These are phyloP conservation scores for Artibeus jamaicensis DNA, from an alignment of 2,797 vertebrate species.

Conservation along the genomic window DNA sequence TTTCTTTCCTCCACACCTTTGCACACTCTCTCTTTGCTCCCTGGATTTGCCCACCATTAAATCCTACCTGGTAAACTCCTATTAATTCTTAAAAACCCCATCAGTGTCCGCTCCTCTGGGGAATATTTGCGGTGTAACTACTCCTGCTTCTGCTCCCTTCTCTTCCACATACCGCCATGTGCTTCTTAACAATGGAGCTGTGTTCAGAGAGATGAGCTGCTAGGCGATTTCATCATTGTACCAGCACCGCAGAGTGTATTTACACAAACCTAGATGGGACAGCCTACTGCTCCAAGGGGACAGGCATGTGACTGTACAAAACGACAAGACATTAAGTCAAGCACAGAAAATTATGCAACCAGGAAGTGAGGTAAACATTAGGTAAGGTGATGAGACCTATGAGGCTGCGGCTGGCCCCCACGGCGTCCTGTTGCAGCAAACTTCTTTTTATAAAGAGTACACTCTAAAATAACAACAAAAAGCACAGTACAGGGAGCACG, in stretches of 20 bases:
- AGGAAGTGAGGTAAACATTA: neutral
- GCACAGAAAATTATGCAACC: neutral
- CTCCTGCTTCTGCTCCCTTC: neutral
- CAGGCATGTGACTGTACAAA: neutral
- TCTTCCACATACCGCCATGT: too few species aligned
- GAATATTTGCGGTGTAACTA: neutral
- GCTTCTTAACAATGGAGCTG: neutral
- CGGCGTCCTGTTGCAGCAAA: neutral
- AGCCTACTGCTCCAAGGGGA: neutral
- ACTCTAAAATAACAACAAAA: neutral
- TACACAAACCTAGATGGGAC: neutral
- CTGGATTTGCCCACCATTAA: neutral
- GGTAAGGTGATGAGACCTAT: neutral
- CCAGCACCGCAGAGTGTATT: neutral
- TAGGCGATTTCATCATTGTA: neutral
- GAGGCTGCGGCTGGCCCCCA: neutral
- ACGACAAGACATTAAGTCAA: neutral
- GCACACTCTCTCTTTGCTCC: neutral
- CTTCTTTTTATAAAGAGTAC: neutral
- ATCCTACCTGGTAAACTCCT: neutral
- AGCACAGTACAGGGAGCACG: neutral
- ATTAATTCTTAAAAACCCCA: neutral
- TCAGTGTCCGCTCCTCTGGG: neutral
- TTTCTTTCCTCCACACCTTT: neutral
- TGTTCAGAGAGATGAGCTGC: neutral